Evolutionary conservation across 2,797 vertebrate genomes (phyloP), one percentile per base, ranked within the genome.

Genomic region (Hydrocynus forskahlii): DNA sequence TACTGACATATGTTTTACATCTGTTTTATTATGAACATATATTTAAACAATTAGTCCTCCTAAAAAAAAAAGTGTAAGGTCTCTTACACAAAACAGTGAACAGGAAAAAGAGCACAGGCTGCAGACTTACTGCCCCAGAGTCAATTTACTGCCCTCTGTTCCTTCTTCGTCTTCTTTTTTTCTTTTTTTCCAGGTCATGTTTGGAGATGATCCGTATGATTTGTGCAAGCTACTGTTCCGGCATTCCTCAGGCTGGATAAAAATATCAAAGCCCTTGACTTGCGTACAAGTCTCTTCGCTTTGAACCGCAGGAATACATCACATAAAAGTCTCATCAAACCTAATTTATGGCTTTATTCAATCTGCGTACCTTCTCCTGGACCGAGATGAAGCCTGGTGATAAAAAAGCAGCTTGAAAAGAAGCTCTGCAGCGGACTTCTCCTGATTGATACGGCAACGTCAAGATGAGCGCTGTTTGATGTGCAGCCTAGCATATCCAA

Each of bases 141-240:
- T 70, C 80, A 71, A 55, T 81, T 71, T 81, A 81, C 60, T 57
- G 52, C 74, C 66, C 29, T 10, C 43, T 4, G 0, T 67, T 40
- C 50, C 29, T 29, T 29, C 29, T 29, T 29, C 3, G 1, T 29
- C 29, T 29, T 40, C n/a, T 70, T 16, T 4, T 29, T 35, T 17
- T 8, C 2, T 50, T 50, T 70, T 7, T 48, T 48, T 19, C 21
- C n/a, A 70, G 45, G 40, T n/a, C 21, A 7, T 70, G 0, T n/a
- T n/a, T 17, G 16, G 17, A 45, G 48, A 77, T 21, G 75, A 64
- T 71, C 67, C 35, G 21, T 66, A 77, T 82, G 80, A 82, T 77
- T 73, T 77, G 80, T 73, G 68, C 12, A 77, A 63, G 80, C 80
- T 81, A 77, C 80, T 67, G 80, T 77, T 82, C 75, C 16, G 74